Evolutionary conservation across 2,797 vertebrate species (phyloP).

Genomic region (Lindbergichthys nudifrons): DNA sequence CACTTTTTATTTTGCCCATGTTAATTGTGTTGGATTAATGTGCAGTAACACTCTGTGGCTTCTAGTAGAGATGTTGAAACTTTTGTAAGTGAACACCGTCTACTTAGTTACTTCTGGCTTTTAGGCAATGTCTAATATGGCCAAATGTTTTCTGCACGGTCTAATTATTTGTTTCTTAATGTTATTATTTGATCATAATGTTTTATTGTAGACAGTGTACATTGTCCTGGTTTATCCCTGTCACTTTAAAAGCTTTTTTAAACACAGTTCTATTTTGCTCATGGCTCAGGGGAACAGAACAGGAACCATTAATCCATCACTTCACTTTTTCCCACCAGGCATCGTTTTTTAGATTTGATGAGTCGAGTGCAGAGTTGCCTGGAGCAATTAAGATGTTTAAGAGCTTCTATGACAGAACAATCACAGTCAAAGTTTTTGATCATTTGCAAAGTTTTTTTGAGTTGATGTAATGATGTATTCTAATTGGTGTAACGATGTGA

Average conservation of each 20-base stretch:
- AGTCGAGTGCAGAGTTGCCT: neutral
- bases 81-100: slow-evolving; percentile 4
- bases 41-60: neutral
- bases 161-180: neutral
- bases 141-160: neutral
- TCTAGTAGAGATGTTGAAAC: neutral
- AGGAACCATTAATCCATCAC: slow-evolving; percentile 3
- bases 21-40: slow-evolving; percentile 17
- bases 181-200: neutral
- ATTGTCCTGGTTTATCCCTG: neutral
- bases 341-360: neutral
- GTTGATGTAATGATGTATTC: neutral
- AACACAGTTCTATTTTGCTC: neutral
- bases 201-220: neutral
- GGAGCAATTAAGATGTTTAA: neutral
- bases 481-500: neutral
- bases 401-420: neutral
- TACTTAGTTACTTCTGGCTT: neutral
- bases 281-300: neutral
- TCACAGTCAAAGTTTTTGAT: neutral
- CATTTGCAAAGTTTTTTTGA: neutral
- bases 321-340: neutral
- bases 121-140: neutral
- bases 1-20: too few species aligned
- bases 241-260: neutral